Evolutionary conservation across 2,888 invertebrate species (phyloP).

Genomic region (Parelbella ahira): DNA sequence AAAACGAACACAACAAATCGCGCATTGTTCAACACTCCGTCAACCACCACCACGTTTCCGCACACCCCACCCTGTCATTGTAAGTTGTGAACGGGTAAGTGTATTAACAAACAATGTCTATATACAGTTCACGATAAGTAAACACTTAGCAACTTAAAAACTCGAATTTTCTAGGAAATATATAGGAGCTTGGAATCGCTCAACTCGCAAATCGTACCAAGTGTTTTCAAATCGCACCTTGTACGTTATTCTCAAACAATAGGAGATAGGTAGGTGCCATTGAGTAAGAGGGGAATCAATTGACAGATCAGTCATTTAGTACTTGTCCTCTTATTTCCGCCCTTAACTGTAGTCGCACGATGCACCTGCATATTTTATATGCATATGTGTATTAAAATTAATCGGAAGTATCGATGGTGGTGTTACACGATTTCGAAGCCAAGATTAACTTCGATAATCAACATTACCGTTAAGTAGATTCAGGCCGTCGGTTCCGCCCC

Average conservation of each 20-base stretch:
- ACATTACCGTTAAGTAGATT: conserved; percentile 55
- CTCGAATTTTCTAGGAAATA: too few relatives aligned
- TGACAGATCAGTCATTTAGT: conserved; percentile 8
- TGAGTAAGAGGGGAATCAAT: too few relatives aligned
- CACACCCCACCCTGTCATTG: too few relatives aligned
- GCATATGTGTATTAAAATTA: conserved; percentile 37
- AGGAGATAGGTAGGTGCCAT: too few relatives aligned
- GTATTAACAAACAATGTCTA: too few relatives aligned
- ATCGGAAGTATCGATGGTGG: conserved; percentile 64
- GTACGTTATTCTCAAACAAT: too few relatives aligned
- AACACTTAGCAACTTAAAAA: too few relatives aligned
- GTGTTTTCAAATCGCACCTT: too few relatives aligned
- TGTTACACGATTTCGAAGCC: conserved; percentile 54
- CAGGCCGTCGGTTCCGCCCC: conserved; percentile 49
- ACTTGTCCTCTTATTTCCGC: conserved; percentile 16
- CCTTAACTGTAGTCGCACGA: conserved; percentile 3
- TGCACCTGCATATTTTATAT: conserved; percentile 3
- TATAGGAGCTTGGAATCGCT: too few relatives aligned
- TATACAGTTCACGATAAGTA: too few relatives aligned
- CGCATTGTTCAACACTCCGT: conserved; percentile 54
- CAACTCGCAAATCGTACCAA: too few relatives aligned
- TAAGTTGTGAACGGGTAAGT: too few relatives aligned
- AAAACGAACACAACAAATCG: conserved; percentile 62
- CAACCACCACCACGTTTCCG: conserved; percentile 48
- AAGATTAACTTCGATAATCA: conserved; percentile 61